Evolutionary conservation across 2,797 vertebrate genomes (phyloP).

Genomic region (Manis crassicaudata): DNA sequence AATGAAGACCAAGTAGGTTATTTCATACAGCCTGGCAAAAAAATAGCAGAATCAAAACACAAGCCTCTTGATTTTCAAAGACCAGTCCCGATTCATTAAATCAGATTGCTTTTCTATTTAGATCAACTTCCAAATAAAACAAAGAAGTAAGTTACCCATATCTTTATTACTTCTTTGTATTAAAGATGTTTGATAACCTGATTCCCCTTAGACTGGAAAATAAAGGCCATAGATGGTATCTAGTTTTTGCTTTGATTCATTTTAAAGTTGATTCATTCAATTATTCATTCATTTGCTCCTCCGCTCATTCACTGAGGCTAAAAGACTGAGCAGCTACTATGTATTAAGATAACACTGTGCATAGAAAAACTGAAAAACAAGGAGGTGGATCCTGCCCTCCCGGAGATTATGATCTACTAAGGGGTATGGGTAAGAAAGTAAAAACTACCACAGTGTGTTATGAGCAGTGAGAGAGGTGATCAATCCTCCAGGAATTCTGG

Average conservation of each 20-base stretch:
- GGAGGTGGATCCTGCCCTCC: not conserved
- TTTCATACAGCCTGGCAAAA: not conserved
- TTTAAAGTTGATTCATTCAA: not conserved
- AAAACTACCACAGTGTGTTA: not conserved
- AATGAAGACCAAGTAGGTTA: constrained; percentile 4
- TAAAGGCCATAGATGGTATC: not conserved
- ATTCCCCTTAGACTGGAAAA: not conserved
- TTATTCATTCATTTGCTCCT: not conserved
- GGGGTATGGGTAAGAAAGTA: not conserved
- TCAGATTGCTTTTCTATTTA: not conserved
- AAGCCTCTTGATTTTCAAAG: not conserved
- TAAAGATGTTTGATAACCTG: constrained; percentile 6
- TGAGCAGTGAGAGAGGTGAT: not conserved
- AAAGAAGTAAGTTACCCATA: not conserved
- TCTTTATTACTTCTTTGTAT: not conserved
- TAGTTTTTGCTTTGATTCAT: not conserved
- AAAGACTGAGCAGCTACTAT: not conserved
- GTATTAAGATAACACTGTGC: not conserved
- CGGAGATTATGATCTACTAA: not conserved
- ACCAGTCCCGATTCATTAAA: not conserved
- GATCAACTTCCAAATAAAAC: not conserved
- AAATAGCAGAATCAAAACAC: not conserved
- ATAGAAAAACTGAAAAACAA: not conserved
- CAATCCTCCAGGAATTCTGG: not conserved
- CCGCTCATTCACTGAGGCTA: not conserved